Conservation (phyloP, 2,888 invertebrate genomes). For the Encarsia formosa region DNA sequence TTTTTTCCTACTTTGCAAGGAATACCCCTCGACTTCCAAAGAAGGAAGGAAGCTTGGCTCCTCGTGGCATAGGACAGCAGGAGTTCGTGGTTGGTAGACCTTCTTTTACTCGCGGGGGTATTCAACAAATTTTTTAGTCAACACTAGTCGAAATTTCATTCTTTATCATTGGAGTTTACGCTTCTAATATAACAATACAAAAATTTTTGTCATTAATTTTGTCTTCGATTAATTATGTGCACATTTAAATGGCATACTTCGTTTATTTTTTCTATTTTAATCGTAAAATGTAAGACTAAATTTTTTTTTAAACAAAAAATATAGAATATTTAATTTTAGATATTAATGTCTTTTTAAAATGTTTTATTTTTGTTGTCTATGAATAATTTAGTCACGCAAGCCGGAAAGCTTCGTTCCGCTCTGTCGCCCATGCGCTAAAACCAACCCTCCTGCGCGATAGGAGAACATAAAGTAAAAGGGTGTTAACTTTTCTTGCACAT, state of each 20-base stretch:
- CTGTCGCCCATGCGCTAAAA: conserved; percentile 10
- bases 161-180: too few species aligned
- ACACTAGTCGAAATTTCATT: too few species aligned
- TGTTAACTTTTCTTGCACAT: neutral
- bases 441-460: conserved; percentile 24
- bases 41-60: conserved; percentile 25
- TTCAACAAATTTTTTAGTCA: too few species aligned
- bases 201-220: too few species aligned
- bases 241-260: too few species aligned
- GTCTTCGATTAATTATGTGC: too few species aligned
- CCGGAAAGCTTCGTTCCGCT: conserved; percentile 1
- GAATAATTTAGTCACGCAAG: neutral
- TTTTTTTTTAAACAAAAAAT: neutral
- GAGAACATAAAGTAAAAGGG: conserved; percentile 30
- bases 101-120: too few species aligned
- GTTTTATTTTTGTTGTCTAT: neutral
- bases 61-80: conserved; percentile 17
- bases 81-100: neutral
- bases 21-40: neutral
- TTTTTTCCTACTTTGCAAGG: neutral
- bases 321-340: neutral
- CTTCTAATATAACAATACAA: too few species aligned
- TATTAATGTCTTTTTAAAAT: too few species aligned
- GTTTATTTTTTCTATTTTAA: neutral
- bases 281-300: too few species aligned